Evolutionary conservation across 2,888 invertebrate genomes (phyloP).

Genomic region (Phengaris alcon): DNA sequence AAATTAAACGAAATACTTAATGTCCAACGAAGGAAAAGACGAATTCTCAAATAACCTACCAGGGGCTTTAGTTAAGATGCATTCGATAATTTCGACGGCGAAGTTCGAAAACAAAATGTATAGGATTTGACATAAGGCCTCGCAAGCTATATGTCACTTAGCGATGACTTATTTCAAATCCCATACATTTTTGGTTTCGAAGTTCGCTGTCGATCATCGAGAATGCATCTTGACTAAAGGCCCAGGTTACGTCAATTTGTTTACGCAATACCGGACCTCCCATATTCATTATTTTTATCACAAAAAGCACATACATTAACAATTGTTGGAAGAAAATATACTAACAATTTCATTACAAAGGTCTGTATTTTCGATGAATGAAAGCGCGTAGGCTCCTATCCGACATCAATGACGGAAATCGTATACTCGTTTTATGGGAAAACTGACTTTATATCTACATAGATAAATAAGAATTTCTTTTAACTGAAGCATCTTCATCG

Average conservation of each 20-base stretch:
- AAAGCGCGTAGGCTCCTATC: conserved; percentile 71
- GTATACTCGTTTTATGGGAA: conserved; percentile 40
- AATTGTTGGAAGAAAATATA: conserved; percentile 63
- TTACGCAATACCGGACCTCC: conserved; percentile 54
- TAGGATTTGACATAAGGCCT: too few relatives aligned
- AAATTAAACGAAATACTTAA: too few relatives aligned
- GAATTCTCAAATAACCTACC: too few relatives aligned
- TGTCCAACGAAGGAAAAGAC: too few relatives aligned
- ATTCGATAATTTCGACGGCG: too few relatives aligned
- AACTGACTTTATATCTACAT: conserved; percentile 36
- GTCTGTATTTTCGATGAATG: conserved; percentile 67
- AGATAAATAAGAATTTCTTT: conserved; percentile 37
- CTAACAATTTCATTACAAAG: conserved; percentile 73
- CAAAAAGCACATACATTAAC: conserved; percentile 48
- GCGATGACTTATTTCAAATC: too few relatives aligned
- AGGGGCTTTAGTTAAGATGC: too few relatives aligned
- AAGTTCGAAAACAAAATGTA: too few relatives aligned
- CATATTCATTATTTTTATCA: conserved; percentile 47
- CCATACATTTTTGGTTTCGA: too few relatives aligned
- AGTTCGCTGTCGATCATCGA: too few relatives aligned
- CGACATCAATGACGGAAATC: conserved; percentile 50
- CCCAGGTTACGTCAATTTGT: background rate
- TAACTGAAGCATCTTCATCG: conserved; percentile 11
- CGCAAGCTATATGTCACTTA: too few relatives aligned
- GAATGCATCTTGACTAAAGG: too few relatives aligned